Evolutionary conservation across 2,888 invertebrate species (phyloP).

Genomic region (Mesorhabditis belari): DNA sequence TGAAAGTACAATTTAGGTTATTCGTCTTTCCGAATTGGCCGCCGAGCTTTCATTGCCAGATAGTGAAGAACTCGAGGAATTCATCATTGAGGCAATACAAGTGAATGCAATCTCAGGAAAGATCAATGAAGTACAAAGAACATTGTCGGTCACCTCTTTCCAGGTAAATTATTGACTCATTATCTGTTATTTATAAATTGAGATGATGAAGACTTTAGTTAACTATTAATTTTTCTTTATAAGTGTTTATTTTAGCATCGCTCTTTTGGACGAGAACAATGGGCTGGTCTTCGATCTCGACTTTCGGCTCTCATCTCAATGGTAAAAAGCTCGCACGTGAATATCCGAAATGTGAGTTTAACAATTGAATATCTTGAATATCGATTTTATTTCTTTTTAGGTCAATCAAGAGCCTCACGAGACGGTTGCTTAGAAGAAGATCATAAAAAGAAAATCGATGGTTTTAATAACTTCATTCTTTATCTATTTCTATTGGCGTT

Average conservation of each 20-base stretch:
- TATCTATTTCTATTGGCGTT: neutral
- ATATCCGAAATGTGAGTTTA: conserved; percentile 6
- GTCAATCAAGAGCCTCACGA: neutral
- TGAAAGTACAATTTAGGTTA: conserved; percentile 66
- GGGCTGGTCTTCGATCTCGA: conserved; percentile 12
- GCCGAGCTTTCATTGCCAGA: conserved; percentile 73
- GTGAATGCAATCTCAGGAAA: conserved; percentile 50
- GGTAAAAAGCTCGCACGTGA: conserved; percentile 20
- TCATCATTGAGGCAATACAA: conserved; percentile 78
- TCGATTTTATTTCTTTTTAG: neutral
- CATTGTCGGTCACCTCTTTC: conserved; percentile 36
- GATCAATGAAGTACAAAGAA: conserved; percentile 42
- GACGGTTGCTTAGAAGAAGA: too few species aligned
- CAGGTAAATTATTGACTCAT: too few species aligned
- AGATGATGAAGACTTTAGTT: too few species aligned
- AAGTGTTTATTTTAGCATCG: conserved; percentile 25
- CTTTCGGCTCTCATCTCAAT: conserved; percentile 13
- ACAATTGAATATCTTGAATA: too few species aligned
- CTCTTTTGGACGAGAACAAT: conserved; percentile 42
- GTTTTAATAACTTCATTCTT: neutral
- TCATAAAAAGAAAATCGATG: neutral
- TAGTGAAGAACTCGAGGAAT: conserved; percentile 83
- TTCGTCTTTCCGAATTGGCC: conserved; percentile 81
- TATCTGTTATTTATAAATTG: too few species aligned
- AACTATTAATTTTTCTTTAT: too few species aligned